These are phyloP conservation scores for Caenorhabditis sp. DNA, from an alignment of 2,888 invertebrate genomes.

Conservation along the genomic window DNA sequence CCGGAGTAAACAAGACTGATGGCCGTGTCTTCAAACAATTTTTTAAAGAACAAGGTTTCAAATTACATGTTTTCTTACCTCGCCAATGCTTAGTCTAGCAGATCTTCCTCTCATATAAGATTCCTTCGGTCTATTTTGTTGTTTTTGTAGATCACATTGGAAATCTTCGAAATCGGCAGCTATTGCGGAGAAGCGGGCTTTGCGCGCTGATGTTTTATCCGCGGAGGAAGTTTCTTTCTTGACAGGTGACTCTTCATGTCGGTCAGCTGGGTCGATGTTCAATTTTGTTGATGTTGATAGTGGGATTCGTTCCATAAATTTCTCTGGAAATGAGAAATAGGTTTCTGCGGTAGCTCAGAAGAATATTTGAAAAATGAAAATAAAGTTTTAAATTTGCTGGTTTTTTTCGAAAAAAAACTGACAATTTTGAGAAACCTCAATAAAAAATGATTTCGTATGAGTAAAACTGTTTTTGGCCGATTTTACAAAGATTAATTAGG, in stretches of 20 bases:
- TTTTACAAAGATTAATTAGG: too few species aligned
- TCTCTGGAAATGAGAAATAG: not conserved
- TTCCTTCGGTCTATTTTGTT: conserved; percentile 46
- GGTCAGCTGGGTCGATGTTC: not conserved
- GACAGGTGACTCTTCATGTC: not conserved
- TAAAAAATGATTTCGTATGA: too few species aligned
- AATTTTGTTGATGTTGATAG: not conserved
- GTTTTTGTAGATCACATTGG: conserved; percentile 24
- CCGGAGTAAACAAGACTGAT: conserved; percentile 46
- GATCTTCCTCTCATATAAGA: conserved; percentile 50
- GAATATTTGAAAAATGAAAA: too few species aligned
- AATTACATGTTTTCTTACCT: conserved; percentile 18
- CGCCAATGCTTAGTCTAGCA: conserved; percentile 51
- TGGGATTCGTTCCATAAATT: not conserved
- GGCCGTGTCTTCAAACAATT: conserved; percentile 35
- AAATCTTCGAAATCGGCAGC: conserved; percentile 23
- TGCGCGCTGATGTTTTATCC: conserved; percentile 7
- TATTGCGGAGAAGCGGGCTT: conserved; percentile 12
- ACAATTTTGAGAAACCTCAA: too few species aligned
- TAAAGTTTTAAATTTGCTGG: too few species aligned
- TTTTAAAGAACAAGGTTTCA: not conserved
- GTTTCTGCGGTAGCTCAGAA: not conserved
- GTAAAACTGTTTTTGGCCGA: too few species aligned
- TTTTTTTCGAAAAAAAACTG: too few species aligned
- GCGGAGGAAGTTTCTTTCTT: not conserved